Evolutionary conservation across 2,797 vertebrate genomes (phyloP), one percentile per base, ranked within the genome.

Genomic region (Liasis olivaceus): DNA sequence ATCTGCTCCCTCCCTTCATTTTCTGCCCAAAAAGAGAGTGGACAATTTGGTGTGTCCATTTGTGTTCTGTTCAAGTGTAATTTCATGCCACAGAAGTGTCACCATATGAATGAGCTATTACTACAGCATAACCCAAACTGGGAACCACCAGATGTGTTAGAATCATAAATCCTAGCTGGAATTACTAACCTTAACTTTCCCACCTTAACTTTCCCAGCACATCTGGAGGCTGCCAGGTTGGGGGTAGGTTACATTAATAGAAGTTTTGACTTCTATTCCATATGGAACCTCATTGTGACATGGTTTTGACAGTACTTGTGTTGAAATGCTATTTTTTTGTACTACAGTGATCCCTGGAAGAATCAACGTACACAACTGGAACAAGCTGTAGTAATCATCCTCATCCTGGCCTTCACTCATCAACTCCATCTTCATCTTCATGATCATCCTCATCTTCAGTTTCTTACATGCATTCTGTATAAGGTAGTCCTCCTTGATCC

Each of bases 381-480:
- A 58, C 47, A 8, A 88, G 47, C 85, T 36, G n/a, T 22, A 56
- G 54, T 42, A 77, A 58, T 36, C 89, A 87, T 56, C 92, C 54
- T 87, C 92, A 88, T 84, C 92, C 88, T 26, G 69, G 72, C 22
- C 89, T 62, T 91, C 92, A 91, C 89, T 85, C 89, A 90, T 81
- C 89, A 93, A 28, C 60, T 85, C 86, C 92, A 93, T 88, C 85
- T n/a, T 90, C 92, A 87, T 51, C 91, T 60, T 87, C 91, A 91
- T 51, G 85, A 85, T 66, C 91, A 89, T 85, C 87, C 24, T 90
- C 47, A 84, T 20, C 92, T 56, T 87, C 92, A 58, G 1, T 88
- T 56, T 90, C 92, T 85, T 42, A 84, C 69, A 84, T 91, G 28
- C 59, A 64, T 24, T 64, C 20, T 58, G 86, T 42, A 84, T 63